Percentiles rank a stretch among this genome's conserved stretches.
Conservation (phyloP, 2,113 vertebrate species). For the Pycnonotus jocosus region DNA sequence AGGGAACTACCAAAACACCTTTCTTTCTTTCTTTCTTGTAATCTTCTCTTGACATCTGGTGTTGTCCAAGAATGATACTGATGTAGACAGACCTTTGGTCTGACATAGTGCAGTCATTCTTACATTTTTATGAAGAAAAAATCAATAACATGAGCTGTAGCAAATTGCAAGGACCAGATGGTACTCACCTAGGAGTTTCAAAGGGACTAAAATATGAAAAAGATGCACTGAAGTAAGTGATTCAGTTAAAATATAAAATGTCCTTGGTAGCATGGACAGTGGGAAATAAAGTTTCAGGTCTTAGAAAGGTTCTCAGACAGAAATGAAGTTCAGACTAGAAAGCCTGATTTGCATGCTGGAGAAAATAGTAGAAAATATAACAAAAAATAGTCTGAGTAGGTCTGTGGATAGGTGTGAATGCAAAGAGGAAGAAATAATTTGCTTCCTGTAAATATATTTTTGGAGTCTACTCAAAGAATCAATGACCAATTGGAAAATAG, state of each 20-base stretch:
- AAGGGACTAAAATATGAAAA: conserved; percentile 36
- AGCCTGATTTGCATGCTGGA: not conserved
- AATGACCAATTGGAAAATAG: not conserved
- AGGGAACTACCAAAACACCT: not conserved
- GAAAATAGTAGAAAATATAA: not conserved
- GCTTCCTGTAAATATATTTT: not conserved
- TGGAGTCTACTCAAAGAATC: not conserved
- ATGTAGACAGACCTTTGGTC: not conserved
- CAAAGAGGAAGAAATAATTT: not conserved
- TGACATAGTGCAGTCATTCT: not conserved
- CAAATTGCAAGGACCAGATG: conserved; percentile 42
- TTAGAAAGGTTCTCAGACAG: not conserved
- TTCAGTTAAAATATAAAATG: not conserved
- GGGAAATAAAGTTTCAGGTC: not conserved
- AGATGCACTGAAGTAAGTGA: not conserved
- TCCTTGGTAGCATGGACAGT: not conserved
- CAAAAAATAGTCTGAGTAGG: not conserved
- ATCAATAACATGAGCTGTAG: conserved; percentile 33
- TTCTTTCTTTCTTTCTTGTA: not conserved
- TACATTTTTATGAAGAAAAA: conserved; percentile 48
- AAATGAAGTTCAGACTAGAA: not conserved
- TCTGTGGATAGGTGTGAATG: not conserved
- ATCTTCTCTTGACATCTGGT: conserved; percentile 15
- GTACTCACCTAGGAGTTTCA: conserved; percentile 33
- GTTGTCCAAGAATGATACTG: not conserved